Evolutionary conservation across 1,140 invertebrate species (phyloP), one percentile per base, ranked within the genome.

Genomic region (Anthonomus grandis): DNA sequence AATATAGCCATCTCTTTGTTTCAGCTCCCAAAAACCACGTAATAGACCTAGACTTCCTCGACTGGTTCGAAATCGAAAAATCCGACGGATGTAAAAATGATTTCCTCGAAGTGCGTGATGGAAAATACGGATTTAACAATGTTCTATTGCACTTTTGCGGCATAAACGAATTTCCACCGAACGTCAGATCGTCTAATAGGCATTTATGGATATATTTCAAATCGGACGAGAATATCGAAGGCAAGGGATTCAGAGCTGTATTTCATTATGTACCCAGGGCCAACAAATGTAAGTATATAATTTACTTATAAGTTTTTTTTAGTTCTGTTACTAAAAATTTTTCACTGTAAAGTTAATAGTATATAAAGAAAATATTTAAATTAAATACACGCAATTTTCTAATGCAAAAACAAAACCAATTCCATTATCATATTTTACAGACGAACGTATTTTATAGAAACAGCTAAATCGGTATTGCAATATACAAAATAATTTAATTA

Each of bases 181-280:
- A 86, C 67, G 82, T 93, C 57, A 83, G 81, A 21, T 91, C 89
- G 3, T 82, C 83, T 34, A 84, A 86, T 37, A 78, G 87, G 12
- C 84, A 86, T 69, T 79, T 95, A 19, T 94, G 90, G 90, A 75
- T 94, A 10, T 79, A 84, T 39, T 95, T 95, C 74, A 82, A 82
- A 48, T 90, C 89, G 1, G 91, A 95, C 65, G 86, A 89, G 51
- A 88, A 84, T 63, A 90, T 94, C 58, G 86, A 93, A 70, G 89
- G 87, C 65, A 76, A 74, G 13, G 92, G 92, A 1, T 95, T 95
- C 72, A 83, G 81, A 60, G 91, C 89, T 2, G 83, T 92, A 1
- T 69, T 62, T 49, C 64, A 70, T 38, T 70, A 59, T 51, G 50
- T 70, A 2, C 49, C 54, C 12, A 57, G 68, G 38, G 60, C 64